Percentiles rank a stretch among this genome's conserved stretches.
These are phyloP conservation scores for Clarias macrocephalus DNA, from an alignment of 2,113 vertebrate genomes.

Conservation along the genomic window DNA sequence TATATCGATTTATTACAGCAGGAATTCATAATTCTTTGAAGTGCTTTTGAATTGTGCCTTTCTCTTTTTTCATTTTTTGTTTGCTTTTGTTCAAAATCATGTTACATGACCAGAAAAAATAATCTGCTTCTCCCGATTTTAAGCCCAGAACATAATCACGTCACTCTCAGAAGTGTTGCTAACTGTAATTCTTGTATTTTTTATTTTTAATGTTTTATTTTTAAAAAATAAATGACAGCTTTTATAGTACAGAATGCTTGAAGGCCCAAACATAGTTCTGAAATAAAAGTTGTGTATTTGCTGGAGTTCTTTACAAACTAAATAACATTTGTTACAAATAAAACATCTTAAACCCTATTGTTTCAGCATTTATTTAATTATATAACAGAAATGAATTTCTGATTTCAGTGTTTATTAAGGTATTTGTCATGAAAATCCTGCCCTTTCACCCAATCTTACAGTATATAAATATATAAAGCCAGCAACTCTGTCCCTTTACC, in stretches of 20 bases:
- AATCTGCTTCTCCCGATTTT: conserved; percentile 50
- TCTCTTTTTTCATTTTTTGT: conserved; percentile 53
- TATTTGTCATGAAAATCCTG: background rate
- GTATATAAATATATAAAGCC: too few relatives aligned
- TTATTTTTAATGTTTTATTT: conserved; percentile 57
- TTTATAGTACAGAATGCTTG: conserved; percentile 81
- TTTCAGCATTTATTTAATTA: background rate
- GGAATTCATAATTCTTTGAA: background rate
- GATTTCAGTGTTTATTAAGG: background rate
- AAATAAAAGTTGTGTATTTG: conserved; percentile 86
- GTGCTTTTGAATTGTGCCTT: background rate
- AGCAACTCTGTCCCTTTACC: too few relatives aligned
- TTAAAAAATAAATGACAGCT: conserved; percentile 64
- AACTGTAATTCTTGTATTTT: conserved; percentile 69
- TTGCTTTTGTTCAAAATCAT: conserved; percentile 51
- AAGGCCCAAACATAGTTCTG: conserved; percentile 75
- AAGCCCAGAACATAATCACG: conserved; percentile 68
- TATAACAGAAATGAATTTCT: background rate
- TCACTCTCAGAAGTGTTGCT: conserved; percentile 67
- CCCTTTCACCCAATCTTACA: too few relatives aligned
- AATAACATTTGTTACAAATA: conserved; percentile 94
- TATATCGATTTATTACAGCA: background rate
- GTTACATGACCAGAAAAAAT: background rate
- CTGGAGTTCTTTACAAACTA: conserved; percentile 94
- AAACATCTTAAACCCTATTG: conserved; percentile 60